Percentiles rank a stretch among this genome's conserved stretches.
These are phyloP conservation scores for Sus scrofa DNA, from an alignment of 2,113 vertebrate genomes.

Conservation along the genomic window DNA sequence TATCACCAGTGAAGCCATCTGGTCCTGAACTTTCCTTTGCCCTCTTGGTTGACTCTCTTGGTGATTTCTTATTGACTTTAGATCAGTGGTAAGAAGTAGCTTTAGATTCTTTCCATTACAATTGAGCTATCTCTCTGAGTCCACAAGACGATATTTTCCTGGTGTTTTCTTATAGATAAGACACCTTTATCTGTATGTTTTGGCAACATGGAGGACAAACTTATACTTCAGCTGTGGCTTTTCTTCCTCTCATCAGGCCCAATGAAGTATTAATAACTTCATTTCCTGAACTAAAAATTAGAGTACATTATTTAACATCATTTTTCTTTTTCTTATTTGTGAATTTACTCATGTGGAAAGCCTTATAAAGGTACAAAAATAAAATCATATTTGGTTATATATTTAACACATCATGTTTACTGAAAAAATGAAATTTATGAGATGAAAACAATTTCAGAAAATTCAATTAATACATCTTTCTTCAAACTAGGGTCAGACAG, in stretches of 20 bases:
- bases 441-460: neutral
- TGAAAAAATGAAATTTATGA: neutral
- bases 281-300: constrained; percentile 6
- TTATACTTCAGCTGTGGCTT: neutral
- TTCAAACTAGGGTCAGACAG: neutral
- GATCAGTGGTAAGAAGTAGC: constrained; percentile 7
- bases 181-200: neutral
- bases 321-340: neutral
- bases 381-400: neutral
- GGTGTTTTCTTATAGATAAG: neutral
- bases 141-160: neutral
- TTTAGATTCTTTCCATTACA: neutral
- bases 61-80: constrained; percentile 13
- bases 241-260: neutral
- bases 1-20: neutral
- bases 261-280: neutral
- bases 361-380: neutral
- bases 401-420: neutral
- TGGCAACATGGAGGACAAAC: neutral
- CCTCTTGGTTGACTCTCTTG: neutral
- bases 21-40: neutral
- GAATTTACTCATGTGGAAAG: neutral
- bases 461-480: neutral
- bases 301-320: neutral
- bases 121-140: neutral